phyloP scores from a whole-genome alignment of 2,797 vertebrate species.

The Philypnodon macrostomus region DNA sequence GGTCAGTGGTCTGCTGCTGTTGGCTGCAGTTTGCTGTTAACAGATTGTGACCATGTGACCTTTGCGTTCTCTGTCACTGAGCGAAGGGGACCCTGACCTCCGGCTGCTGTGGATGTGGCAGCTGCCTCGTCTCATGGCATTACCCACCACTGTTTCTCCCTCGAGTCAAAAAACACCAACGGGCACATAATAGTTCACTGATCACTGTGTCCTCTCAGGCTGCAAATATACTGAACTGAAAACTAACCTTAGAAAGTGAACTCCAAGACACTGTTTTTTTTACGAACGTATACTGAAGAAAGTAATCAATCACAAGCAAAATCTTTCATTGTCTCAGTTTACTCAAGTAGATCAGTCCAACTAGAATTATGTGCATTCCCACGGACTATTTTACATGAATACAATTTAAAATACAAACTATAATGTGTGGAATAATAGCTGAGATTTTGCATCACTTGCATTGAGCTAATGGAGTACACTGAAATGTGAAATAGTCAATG shows the following conservation, averaged over 20 bases:
- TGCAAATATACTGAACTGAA: constrained; percentile 42
- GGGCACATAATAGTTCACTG: constrained; percentile 56
- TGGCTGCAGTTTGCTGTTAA: constrained; percentile 65
- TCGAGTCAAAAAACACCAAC: constrained; percentile 59
- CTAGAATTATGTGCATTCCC: no score
- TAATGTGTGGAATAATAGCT: no score
- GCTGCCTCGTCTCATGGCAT: constrained; percentile 61
- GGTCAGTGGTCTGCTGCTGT: constrained; percentile 50
- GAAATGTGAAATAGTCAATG: no score
- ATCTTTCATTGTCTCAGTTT: no score
- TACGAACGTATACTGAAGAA: no score
- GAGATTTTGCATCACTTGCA: no score
- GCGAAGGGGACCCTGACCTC: constrained; percentile 74
- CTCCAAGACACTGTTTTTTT: no score
- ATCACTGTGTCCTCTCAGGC: constrained; percentile 38
- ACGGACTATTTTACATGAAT: no score
- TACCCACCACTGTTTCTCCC: constrained; percentile 59
- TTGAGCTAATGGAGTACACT: no score
- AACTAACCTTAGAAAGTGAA: constrained; percentile 54
- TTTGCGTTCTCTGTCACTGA: constrained; percentile 66
- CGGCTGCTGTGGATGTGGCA: constrained; percentile 61
- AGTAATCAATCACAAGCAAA: no score
- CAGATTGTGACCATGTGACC: constrained; percentile 78
- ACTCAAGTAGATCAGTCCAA: no score
- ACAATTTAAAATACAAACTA: no score